Evolutionary conservation across 2,113 vertebrate genomes (phyloP).

Genomic region (Leucoraja erinaceus): DNA sequence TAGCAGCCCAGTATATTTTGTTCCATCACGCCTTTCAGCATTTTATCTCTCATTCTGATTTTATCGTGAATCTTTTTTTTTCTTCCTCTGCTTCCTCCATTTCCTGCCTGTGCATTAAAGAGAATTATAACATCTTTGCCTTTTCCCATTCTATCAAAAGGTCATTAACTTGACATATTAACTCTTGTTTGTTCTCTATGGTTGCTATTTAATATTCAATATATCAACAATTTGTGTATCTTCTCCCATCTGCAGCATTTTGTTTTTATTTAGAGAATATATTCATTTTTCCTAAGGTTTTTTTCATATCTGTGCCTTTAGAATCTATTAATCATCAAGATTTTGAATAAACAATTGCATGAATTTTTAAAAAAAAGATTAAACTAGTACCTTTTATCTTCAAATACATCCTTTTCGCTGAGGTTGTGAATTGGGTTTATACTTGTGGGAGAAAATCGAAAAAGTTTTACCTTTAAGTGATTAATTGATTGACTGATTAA

Average conservation of each 20-base stretch:
- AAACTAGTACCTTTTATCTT: background rate
- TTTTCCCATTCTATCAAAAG: background rate
- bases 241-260: background rate
- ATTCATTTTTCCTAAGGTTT: background rate
- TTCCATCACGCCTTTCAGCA: background rate
- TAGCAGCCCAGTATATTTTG: background rate
- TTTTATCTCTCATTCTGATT: background rate
- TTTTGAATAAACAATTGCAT: background rate
- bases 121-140: background rate
- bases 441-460: background rate
- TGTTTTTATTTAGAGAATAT: background rate
- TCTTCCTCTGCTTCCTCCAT: background rate
- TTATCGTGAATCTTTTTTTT: background rate
- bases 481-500: slow-evolving; percentile 33
- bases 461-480: background rate
- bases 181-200: background rate
- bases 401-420: background rate
- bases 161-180: background rate
- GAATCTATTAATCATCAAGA: background rate
- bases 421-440: background rate
- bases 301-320: background rate
- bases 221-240: too few species aligned
- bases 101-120: background rate
- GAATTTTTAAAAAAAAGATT: background rate
- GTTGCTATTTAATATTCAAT: background rate